Conservation (phyloP, 2,888 invertebrate species). For the Camponotus fellah region DNA sequence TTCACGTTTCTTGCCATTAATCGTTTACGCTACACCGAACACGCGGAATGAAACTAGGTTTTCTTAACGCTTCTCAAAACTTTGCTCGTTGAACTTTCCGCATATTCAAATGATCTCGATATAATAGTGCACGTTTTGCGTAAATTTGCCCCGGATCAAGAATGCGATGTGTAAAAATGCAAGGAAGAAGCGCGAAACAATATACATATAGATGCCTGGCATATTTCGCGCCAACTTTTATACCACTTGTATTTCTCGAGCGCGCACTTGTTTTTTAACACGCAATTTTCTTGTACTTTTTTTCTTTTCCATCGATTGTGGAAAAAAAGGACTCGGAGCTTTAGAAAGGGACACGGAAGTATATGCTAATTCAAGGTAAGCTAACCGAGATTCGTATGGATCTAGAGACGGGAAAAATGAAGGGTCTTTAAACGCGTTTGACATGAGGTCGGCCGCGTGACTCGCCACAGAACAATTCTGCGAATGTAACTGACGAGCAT, state of each 20-base stretch:
- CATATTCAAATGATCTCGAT: constrained; percentile 25
- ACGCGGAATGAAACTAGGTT: constrained; percentile 32
- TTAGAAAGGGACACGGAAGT: background rate
- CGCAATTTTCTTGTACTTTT: constrained; percentile 15
- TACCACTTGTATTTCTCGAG: background rate
- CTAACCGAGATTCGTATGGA: constrained; percentile 26
- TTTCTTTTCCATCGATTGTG: background rate
- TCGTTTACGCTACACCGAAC: constrained; percentile 33
- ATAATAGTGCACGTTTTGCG: constrained; percentile 1
- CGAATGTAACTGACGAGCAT: constrained; percentile 52
- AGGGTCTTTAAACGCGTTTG: constrained; percentile 38
- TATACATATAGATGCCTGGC: background rate
- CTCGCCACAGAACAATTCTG: constrained; percentile 40
- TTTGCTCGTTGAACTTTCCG: constrained; percentile 32
- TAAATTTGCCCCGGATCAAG: background rate
- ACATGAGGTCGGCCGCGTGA: constrained; percentile 47
- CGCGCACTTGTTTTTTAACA: background rate
- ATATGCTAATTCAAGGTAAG: constrained; percentile 37
- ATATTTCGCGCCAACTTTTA: constrained; percentile 2
- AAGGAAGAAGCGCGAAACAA: background rate
- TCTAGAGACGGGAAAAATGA: constrained; percentile 8
- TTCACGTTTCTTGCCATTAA: constrained; percentile 49
- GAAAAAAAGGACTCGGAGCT: background rate
- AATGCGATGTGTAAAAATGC: constrained; percentile 7
- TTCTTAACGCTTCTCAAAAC: constrained; percentile 22